Percentiles rank a stretch among this genome's conserved stretches.
These are phyloP conservation scores for Ailurus styani DNA, from an alignment of 2,113 vertebrate genomes.

Conservation along the genomic window DNA sequence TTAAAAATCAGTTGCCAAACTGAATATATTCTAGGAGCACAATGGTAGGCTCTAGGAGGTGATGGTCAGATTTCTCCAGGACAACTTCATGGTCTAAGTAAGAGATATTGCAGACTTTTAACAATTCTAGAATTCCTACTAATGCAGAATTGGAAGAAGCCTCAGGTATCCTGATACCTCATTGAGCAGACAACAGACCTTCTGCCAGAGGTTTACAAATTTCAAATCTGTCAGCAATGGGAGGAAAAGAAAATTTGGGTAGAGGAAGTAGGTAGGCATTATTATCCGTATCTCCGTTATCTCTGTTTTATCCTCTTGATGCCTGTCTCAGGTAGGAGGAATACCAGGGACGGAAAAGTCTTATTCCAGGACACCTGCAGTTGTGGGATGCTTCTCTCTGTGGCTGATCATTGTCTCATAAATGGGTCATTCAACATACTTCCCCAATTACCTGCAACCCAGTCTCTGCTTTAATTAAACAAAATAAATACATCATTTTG, in stretches of 20 bases:
- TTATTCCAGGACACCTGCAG: not conserved
- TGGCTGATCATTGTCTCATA: not conserved
- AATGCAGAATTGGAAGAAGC: not conserved
- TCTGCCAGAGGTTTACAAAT: not conserved
- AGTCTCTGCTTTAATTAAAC: not conserved
- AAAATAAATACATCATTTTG: not conserved
- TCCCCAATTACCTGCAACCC: not conserved
- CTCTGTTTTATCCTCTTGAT: not conserved
- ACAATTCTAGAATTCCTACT: not conserved
- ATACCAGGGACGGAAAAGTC: not conserved
- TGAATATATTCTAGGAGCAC: not conserved
- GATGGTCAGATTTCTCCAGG: not conserved
- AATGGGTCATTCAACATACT: not conserved
- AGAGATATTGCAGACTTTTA: not conserved
- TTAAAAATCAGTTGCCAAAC: not conserved
- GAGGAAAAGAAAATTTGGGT: not conserved
- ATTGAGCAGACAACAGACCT: not conserved
- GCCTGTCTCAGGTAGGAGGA: not conserved
- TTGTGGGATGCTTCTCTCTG: not conserved
- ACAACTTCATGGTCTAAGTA: not conserved
- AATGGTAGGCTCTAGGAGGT: not conserved
- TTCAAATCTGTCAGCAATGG: not conserved
- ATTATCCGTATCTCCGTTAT: not conserved
- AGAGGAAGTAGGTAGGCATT: not conserved
- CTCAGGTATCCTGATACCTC: not conserved